A percentile compares a stretch with the other conserved stretches of the same genome.
Conservation (phyloP, 2,113 vertebrate species). For the Tragelaphus scriptus region DNA sequence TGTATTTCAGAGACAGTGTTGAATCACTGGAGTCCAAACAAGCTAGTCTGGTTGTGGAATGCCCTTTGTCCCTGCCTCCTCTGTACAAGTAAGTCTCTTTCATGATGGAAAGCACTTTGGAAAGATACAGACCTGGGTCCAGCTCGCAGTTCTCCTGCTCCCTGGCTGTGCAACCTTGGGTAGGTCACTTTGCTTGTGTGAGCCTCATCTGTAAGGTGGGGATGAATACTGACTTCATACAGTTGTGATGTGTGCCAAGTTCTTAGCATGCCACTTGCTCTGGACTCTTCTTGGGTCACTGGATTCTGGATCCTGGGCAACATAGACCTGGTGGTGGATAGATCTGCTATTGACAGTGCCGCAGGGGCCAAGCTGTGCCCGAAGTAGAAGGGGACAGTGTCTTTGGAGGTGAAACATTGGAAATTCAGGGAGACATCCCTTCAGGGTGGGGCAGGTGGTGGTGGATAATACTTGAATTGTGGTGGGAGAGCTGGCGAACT, state of each 20-base stretch:
- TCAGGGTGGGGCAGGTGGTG: neutral
- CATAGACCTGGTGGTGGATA: neutral
- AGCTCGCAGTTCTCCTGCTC: neutral
- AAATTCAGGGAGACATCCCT: neutral
- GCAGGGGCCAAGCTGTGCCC: neutral
- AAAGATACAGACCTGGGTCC: neutral
- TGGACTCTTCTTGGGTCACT: neutral
- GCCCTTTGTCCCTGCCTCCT: neutral
- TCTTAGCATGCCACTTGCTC: neutral
- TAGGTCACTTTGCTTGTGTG: neutral
- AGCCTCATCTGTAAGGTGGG: neutral
- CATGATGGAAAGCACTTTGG: neutral
- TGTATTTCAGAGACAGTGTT: neutral
- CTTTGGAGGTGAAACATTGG: neutral
- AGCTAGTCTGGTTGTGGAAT: neutral
- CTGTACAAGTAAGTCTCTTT: neutral
- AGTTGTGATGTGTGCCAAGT: neutral
- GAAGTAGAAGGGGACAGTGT: neutral
- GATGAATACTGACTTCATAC: neutral
- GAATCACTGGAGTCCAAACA: neutral
- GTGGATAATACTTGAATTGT: neutral
- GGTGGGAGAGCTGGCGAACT: accelerated
- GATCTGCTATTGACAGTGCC: neutral
- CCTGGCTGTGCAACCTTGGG: neutral
- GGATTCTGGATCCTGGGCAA: too few relatives aligned